Evolutionary conservation across 2,888 invertebrate species (phyloP), one percentile per base, ranked within the genome.

Genomic region (Tridacna gigas): DNA sequence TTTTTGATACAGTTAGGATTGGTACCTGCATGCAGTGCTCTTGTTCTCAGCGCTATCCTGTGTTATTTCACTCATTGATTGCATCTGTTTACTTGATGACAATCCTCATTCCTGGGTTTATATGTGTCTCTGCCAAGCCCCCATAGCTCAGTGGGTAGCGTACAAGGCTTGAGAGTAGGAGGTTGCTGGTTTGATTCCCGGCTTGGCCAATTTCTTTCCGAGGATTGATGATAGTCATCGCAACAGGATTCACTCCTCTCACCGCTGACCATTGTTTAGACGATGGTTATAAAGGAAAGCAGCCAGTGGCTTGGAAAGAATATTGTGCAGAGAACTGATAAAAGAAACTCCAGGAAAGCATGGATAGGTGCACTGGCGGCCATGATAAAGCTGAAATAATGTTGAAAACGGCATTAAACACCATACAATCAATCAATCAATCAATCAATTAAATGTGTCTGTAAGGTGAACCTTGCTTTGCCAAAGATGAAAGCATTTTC

Each of bases 221-320:
- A 56, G 20, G n/a, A 4, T 18, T 56, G 2, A 1, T n/a, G 20
- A 20, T 56, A 2, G n/a, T n/a, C 56, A 56, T 20, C n/a, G 56
- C 7, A 37, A 37, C 37, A 37, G 37, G 37, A 37, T 37, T 37
- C 37, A 37, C 7, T 37, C 7, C 37, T 37, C 37, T 37, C 37
- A 2, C 37, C 7, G 37, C 37, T 7, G 7, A 37, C 2, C 37
- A 7, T 37, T 2, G 37, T 37, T 37, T 37, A 2, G 7, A 37
- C 37, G 7, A 2, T 37, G 56, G 18, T 20, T 56, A 9, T 56
- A 1, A n/a, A n/a, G n/a, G n/a, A 18, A n/a, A 56, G 56, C 18
- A 56, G 56, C 56, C n/a, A n/a, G 56, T 56, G 56, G 56, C 56
- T 56, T n/a, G n/a, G 18, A 56, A 56, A 56, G 56, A n/a, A 56